Evolutionary conservation across 2,888 invertebrate species (phyloP), one percentile per base, ranked within the genome.

Genomic region (Paralinhomoeus sp.): DNA sequence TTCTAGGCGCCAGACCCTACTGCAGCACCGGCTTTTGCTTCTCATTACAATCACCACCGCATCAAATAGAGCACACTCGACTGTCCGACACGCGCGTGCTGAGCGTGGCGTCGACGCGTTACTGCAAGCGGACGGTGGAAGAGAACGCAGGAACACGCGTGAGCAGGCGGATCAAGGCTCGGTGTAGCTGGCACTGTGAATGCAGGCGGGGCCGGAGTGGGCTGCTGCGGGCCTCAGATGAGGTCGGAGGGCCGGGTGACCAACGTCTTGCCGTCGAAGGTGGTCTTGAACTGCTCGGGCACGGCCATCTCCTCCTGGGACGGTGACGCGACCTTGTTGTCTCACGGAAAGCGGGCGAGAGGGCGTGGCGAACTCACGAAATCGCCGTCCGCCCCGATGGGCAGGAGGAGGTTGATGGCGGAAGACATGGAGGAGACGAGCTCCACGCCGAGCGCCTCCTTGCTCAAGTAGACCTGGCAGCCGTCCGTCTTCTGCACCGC

Each of bases 401-500:
- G 93, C 59, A 93, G 74, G 61, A 89, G 73, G 51, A 97, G 77
- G 66, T 97, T 97, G 83, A 97, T 89, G 72, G 93, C 93, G 1
- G 91, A 89, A 33, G 91, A 93, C 70, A 97, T 97, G 55, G 91
- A 87, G 62, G 81, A 80, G 58, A 97, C 77, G 53, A 97, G 78
- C 68, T 85, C 87, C 31, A 83, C 80, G 42, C 75, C 73, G 51
- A 84, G 65, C 1, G 91, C 83, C 24, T 82, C 78, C 54, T 23
- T 31, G 22, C 22, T 33, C 62, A 93, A 72, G 71, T 83, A 93
- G 72, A 93, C 79, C 73, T 87, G 87, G 65, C 89, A 89, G 23
- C 97, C 97, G 66, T 97, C 93, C 44, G 89, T 89, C 73, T 97
- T 99, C 68, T 99, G 97, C 60, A 97, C 80, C 24, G 84, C 82